phyloP scores from a whole-genome alignment of 2,797 vertebrate genomes.

The Buceros bicornis region DNA sequence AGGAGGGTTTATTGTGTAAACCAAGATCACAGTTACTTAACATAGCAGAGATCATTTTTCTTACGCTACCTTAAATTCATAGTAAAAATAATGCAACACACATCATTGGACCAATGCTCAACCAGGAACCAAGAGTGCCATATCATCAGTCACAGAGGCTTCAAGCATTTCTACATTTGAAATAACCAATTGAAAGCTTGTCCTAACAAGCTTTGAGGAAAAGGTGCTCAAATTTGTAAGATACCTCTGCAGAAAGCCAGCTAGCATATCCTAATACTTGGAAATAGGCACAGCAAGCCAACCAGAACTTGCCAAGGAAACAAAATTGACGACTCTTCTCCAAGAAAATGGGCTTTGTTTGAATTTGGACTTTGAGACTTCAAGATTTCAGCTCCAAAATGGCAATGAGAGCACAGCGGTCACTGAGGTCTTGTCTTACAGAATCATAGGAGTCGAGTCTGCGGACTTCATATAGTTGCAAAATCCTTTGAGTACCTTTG shows the following conservation, averaged over 20 bases:
- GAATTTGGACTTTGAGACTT: neutral
- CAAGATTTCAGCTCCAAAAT: neutral
- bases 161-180: neutral
- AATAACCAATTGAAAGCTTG: neutral
- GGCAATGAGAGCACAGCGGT: neutral
- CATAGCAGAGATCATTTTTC: neutral
- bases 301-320: neutral
- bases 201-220: neutral
- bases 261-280: neutral
- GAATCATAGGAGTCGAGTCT: neutral
- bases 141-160: neutral
- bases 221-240: neutral
- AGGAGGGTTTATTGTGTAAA: neutral
- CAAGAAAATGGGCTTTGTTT: neutral
- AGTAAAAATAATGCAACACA: neutral
- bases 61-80: neutral
- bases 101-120: neutral
- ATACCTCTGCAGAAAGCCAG: neutral
- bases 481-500: neutral
- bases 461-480: neutral
- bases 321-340: neutral
- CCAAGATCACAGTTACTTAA: neutral
- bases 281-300: neutral
- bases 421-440: neutral
- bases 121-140: neutral